Evolutionary conservation across 1,140 invertebrate genomes (phyloP).

Genomic region (Artemia franciscana): DNA sequence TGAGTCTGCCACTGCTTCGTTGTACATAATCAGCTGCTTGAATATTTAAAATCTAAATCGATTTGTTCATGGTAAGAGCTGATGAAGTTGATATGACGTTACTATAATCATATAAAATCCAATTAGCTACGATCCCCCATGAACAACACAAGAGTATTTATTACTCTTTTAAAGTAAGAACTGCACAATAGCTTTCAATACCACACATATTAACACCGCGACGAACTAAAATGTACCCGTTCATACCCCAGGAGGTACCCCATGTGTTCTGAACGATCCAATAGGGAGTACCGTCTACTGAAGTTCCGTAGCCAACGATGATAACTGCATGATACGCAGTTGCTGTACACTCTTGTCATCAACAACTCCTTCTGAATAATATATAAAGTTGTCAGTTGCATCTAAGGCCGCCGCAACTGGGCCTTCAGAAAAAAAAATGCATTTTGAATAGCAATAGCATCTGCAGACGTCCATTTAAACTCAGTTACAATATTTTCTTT

Average conservation of each 20-base stretch:
- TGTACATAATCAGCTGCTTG: too few relatives aligned
- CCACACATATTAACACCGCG: conserved; percentile 23
- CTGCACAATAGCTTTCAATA: conserved; percentile 19
- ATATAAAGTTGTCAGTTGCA: background rate
- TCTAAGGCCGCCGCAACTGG: background rate
- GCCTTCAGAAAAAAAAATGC: too few relatives aligned
- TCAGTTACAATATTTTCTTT: too few relatives aligned
- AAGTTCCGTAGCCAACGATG: conserved; percentile 26
- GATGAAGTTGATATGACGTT: too few relatives aligned
- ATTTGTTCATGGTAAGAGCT: too few relatives aligned
- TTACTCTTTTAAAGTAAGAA: conserved; percentile 6
- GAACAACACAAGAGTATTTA: too few relatives aligned
- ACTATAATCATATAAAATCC: too few relatives aligned
- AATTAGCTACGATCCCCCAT: too few relatives aligned
- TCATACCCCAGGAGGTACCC: conserved; percentile 23
- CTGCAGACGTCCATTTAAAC: too few relatives aligned
- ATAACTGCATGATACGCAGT: conserved; percentile 22
- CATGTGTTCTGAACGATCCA: conserved; percentile 28
- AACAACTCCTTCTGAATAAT: background rate
- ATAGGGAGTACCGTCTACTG: conserved; percentile 24
- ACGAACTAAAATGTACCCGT: conserved; percentile 24
- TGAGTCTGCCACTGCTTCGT: too few relatives aligned
- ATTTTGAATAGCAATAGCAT: too few relatives aligned
- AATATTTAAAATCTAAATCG: too few relatives aligned
- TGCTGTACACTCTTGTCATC: background rate